Evolutionary conservation across 2,888 invertebrate genomes (phyloP).

Genomic region (Protonemura montana): DNA sequence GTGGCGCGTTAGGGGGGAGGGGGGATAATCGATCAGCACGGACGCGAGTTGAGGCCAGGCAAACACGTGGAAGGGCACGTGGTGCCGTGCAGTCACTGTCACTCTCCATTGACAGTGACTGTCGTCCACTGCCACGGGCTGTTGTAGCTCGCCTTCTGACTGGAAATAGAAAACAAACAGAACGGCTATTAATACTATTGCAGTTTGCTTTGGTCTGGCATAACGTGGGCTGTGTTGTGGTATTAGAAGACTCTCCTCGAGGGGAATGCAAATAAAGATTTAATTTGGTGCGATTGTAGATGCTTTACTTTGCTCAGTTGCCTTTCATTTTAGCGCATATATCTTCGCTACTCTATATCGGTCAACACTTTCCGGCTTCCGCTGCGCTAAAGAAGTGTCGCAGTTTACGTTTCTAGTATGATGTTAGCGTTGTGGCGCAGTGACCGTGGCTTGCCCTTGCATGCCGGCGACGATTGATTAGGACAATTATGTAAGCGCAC

Average conservation of each 20-base stretch:
- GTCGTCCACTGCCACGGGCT: conserved; percentile 51
- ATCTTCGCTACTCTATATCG: too few species aligned
- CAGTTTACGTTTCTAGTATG: background rate
- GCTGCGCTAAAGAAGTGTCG: too few species aligned
- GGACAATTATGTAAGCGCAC: background rate
- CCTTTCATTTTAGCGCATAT: too few species aligned
- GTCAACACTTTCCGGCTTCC: too few species aligned
- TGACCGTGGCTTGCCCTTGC: conserved; percentile 12
- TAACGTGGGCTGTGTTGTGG: too few species aligned
- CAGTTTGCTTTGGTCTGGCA: too few species aligned
- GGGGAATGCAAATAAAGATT: background rate
- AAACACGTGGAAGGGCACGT: conserved; percentile 3
- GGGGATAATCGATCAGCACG: conserved; percentile 12
- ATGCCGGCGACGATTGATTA: background rate
- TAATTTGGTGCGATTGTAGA: too few species aligned
- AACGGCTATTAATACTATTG: background rate
- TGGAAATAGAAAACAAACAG: conserved; percentile 33
- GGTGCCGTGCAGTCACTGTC: conserved; percentile 23
- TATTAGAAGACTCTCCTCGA: background rate
- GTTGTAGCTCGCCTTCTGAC: conserved; percentile 50
- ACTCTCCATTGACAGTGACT: conserved; percentile 50
- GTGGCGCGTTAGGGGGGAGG: background rate
- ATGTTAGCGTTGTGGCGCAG: background rate
- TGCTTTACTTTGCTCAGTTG: background rate
- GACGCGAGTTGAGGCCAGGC: background rate